Evolutionary conservation across 2,113 vertebrate species (phyloP).

Genomic region (Labrus mixtus): DNA sequence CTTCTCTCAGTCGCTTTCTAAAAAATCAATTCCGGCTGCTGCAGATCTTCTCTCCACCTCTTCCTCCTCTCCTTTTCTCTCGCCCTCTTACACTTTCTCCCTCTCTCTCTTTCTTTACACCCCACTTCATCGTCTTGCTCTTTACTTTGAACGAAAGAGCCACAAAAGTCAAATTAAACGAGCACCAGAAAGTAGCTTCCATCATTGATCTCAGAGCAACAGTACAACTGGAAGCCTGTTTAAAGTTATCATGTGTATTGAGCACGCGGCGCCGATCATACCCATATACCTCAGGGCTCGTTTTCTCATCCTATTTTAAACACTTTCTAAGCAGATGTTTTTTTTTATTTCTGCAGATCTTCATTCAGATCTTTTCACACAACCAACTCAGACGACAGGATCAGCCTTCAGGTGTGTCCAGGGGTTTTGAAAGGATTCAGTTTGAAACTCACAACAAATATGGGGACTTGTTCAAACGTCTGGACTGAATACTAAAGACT

Average conservation of each 20-base stretch:
- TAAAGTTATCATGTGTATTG: conserved; percentile 20
- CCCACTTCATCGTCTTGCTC: neutral
- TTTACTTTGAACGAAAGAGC: neutral
- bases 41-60: conserved; percentile 42
- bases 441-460: neutral
- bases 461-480: no score
- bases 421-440: neutral
- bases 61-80: conserved; percentile 41
- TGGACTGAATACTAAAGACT: no score
- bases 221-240: conserved; percentile 6
- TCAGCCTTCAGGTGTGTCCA: neutral
- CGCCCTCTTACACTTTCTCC: conserved; percentile 1
- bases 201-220: conserved; percentile 18
- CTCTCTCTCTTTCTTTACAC: neutral
- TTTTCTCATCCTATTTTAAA: neutral
- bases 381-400: neutral
- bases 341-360: no score
- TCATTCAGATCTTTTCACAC: no score
- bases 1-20: conserved; percentile 55
- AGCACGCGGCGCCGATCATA: neutral
- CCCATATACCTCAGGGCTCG: neutral
- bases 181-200: conserved; percentile 4
- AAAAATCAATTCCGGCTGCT: conserved; percentile 71
- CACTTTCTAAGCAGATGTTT: no score
- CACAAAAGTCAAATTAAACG: neutral